Evolutionary conservation across 2,888 invertebrate species (phyloP).

Genomic region (Chesias legatella): DNA sequence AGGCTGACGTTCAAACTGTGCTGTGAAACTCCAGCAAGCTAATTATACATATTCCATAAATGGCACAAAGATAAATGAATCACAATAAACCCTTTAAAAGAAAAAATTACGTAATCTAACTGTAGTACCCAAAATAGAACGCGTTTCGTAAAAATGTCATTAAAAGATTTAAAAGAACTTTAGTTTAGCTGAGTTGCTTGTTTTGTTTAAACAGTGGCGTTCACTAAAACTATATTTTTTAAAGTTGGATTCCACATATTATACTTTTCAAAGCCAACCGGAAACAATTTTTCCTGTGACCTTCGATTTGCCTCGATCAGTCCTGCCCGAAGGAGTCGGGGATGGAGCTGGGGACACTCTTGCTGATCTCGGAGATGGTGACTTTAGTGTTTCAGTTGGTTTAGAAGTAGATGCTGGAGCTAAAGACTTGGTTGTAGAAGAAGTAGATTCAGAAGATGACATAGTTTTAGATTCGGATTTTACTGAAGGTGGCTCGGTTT

Average conservation of each 20-base stretch:
- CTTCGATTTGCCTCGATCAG: conserved; percentile 85
- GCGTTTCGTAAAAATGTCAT: too few species aligned
- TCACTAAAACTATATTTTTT: too few species aligned
- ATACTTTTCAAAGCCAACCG: conserved; percentile 89
- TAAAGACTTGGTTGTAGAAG: conserved; percentile 6
- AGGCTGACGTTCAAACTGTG: background rate
- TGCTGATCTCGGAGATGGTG: conserved; percentile 44
- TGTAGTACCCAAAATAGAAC: too few species aligned
- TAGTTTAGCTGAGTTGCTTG: too few species aligned
- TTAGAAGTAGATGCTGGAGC: conserved; percentile 5
- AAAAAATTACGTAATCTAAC: too few species aligned
- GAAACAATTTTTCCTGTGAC: conserved; percentile 86
- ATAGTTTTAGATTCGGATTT: background rate
- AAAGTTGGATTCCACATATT: too few species aligned
- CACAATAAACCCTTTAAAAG: too few species aligned
- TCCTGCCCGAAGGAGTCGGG: conserved; percentile 51
- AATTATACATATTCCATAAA: too few species aligned
- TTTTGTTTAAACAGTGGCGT: too few species aligned
- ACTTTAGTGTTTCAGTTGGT: conserved; percentile 10
- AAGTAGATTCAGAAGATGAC: conserved; percentile 1
- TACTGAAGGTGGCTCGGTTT: background rate
- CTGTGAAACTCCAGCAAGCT: too few species aligned
- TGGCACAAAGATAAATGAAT: too few species aligned
- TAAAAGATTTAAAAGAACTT: too few species aligned
- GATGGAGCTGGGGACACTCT: conserved; percentile 61